Percentiles rank a stretch among this genome's conserved stretches.
Evolutionary conservation across 2,888 invertebrate genomes (phyloP).

Genomic region (Phyllotreta cruciferae): DNA sequence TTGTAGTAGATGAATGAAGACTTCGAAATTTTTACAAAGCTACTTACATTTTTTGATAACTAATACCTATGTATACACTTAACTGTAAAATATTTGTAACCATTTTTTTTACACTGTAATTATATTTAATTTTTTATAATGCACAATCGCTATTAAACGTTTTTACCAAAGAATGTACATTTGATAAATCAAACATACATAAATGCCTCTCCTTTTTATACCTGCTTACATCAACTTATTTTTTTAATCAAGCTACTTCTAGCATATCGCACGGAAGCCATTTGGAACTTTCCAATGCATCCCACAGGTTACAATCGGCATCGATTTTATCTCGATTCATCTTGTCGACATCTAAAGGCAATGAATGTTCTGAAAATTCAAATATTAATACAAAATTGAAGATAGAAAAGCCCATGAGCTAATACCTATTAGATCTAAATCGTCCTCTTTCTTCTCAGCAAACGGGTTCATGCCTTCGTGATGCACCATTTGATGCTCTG

Average conservation of each 20-base stretch:
- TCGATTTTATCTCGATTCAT: slow-evolving; percentile 79
- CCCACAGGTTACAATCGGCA: slow-evolving; percentile 80
- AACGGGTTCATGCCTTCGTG: slow-evolving; percentile 42
- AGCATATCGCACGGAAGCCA: slow-evolving; percentile 82
- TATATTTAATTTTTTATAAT: no score
- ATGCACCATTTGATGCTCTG: slow-evolving; percentile 48
- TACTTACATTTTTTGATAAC: no score
- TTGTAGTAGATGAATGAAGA: no score
- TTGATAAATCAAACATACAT: no score
- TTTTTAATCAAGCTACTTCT: slow-evolving; percentile 57
- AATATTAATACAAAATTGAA: slow-evolving; percentile 1
- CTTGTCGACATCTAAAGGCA: slow-evolving; percentile 75
- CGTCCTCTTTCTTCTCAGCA: slow-evolving; percentile 64
- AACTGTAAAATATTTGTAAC: no score
- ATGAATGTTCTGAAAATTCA: slow-evolving; percentile 74
- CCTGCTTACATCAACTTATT: background rate
- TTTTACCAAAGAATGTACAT: no score
- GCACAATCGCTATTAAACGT: no score
- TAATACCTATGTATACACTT: no score
- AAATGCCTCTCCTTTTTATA: no score
- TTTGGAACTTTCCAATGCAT: slow-evolving; percentile 80
- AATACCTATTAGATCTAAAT: slow-evolving; percentile 76
- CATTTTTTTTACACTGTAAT: no score
- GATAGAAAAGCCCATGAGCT: background rate
- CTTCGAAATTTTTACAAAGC: no score